Evolutionary conservation across 2,113 vertebrate species (phyloP), one percentile per base, ranked within the genome.

Genomic region (Haplotaxodon microlepis): DNA sequence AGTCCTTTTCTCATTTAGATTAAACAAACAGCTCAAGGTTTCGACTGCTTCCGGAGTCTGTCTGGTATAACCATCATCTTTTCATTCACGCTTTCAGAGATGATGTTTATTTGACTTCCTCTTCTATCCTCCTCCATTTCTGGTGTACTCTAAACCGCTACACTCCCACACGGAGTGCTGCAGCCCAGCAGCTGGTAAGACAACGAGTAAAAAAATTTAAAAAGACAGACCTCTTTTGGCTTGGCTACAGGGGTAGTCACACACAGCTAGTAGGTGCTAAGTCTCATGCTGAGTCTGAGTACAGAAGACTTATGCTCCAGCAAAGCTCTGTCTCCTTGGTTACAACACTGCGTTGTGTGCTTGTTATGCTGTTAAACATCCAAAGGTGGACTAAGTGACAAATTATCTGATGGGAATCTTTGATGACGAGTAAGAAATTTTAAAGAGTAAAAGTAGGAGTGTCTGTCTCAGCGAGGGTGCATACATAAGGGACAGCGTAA

Each of bases 51-150:
- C 85, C 69, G 69, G 81, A 89, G 84, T 90, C 42, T 81, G 45
- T 88, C 86, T 90, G 83, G 85, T 85, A 53, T 19, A 88, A 47
- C 29, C 82, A 76, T 84, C 81, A 76, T 88, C 84, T 90, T 76
- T 90, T 93, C 85, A 90, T 92, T 91, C 88, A 86, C 76, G 27
- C 87, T 57, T 91, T 92, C 63, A 86, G 84, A 81, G 34, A 86
- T 81, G 83, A 90, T 94, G 82, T 90, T 88, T 88, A 83, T 93
- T 88, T 93, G 83, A 94, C 86, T 88, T 83, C 80, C 82, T 91
- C 51, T 66, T 81, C 85, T 54, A 31, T 82, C 82, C 61, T 83
- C 81, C 82, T 87, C 57, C 86, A 40, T 82, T 80, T 73, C 84
- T 89, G 84, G 82, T 85, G 53, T 86, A 83, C 24, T 90, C 89